Evolutionary conservation across 2,797 vertebrate species (phyloP).

Genomic region (Naso thynnoides): DNA sequence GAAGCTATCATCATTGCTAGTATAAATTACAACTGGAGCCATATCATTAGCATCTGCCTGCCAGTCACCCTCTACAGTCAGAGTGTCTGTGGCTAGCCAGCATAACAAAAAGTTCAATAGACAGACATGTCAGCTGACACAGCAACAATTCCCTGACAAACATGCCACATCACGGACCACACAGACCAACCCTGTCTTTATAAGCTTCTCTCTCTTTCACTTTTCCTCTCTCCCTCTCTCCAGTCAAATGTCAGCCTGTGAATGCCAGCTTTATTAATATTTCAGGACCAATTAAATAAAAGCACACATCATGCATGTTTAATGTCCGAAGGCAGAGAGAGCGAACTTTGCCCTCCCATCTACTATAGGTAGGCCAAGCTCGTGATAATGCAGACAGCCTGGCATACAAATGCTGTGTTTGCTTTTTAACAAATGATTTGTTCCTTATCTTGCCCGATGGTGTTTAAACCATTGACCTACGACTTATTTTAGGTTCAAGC

Average conservation of each 20-base stretch:
- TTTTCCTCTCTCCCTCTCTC: slow-evolving; percentile 29
- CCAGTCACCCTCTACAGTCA: slow-evolving; percentile 28
- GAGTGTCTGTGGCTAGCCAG: slow-evolving; percentile 24
- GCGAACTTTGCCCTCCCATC: slow-evolving; percentile 66
- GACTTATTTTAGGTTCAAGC: slow-evolving; percentile 20
- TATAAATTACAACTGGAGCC: slow-evolving; percentile 24
- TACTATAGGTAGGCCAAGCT: slow-evolving; percentile 51
- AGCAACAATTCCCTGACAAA: slow-evolving; percentile 43
- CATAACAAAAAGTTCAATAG: slow-evolving; percentile 17
- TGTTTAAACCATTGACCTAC: slow-evolving; percentile 13
- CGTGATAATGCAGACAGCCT: slow-evolving; percentile 22
- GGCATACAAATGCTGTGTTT: slow-evolving; percentile 33
- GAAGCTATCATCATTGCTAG: not conserved
- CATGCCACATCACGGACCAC: slow-evolving; percentile 31
- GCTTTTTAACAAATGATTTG: slow-evolving; percentile 1
- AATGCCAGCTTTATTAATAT: slow-evolving; percentile 82
- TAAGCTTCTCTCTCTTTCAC: slow-evolving; percentile 28
- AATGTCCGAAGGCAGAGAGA: slow-evolving; percentile 71
- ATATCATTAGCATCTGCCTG: slow-evolving; percentile 42
- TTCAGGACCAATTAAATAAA: slow-evolving; percentile 86
- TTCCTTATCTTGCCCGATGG: not conserved
- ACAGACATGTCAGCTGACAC: slow-evolving; percentile 49
- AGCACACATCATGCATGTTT: slow-evolving; percentile 84
- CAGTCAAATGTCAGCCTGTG: slow-evolving; percentile 81
- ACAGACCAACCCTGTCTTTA: slow-evolving; percentile 7